Percentiles rank a stretch among this genome's conserved stretches.
phyloP scores from a whole-genome alignment of 2,888 invertebrate genomes.

The Aphodius granarius region DNA sequence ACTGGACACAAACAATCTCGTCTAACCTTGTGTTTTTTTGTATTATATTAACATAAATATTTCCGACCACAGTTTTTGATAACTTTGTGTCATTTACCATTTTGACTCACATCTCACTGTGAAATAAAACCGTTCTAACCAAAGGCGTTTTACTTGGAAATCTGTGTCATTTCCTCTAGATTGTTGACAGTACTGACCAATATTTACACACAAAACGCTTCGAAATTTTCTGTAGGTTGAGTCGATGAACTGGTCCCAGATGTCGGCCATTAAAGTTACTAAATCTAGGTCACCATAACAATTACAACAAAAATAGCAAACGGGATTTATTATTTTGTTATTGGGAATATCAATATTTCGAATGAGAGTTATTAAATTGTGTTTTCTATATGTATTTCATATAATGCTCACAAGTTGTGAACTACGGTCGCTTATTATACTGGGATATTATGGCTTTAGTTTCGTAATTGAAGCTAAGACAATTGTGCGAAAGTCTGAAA shows the following conservation, averaged over 20 bases:
- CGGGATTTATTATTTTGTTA: too few relatives aligned
- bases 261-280: background rate
- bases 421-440: background rate
- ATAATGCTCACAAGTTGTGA: background rate
- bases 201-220: background rate
- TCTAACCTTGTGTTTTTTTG: background rate
- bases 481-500: background rate
- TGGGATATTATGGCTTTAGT: background rate
- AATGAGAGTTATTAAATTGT: too few relatives aligned
- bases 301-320: background rate
- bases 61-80: background rate
- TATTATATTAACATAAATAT: background rate
- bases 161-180: background rate
- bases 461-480: background rate
- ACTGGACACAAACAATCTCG: background rate
- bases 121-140: background rate
- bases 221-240: background rate
- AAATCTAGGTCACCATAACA: background rate
- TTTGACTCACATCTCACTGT: background rate
- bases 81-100: background rate
- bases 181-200: background rate
- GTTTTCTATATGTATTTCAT: too few relatives aligned
- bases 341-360: too few relatives aligned
- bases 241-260: background rate
- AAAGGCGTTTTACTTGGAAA: background rate